Evolutionary conservation across 2,797 vertebrate genomes (phyloP).

Genomic region (Tragopan temminckii): DNA sequence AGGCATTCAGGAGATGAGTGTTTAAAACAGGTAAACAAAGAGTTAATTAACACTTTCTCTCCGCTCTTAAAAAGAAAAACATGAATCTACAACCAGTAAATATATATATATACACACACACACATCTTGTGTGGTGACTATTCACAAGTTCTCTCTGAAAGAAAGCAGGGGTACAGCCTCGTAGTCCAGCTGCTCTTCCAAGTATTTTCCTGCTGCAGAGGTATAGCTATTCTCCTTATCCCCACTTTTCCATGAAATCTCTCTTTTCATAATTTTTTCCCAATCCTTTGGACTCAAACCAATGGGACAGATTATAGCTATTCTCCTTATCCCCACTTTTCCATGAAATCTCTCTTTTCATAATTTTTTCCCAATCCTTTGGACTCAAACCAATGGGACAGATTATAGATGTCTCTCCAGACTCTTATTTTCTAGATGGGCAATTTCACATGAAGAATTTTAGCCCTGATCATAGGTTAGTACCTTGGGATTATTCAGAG

Average conservation of each 20-base stretch:
- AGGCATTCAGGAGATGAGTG: background rate
- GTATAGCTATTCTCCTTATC: background rate
- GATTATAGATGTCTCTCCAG: background rate
- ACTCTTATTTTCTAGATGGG: background rate
- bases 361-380: background rate
- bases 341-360: background rate
- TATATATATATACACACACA: no score
- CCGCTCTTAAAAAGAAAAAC: background rate
- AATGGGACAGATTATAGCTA: background rate
- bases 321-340: background rate
- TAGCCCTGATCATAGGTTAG: background rate
- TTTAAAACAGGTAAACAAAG: background rate
- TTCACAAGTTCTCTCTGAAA: background rate
- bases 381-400: background rate
- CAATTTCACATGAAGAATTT: background rate
- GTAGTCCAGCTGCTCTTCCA: background rate
- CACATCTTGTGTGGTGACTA: background rate
- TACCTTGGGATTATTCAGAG: background rate
- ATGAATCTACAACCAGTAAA: background rate
- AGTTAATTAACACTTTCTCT: background rate
- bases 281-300: conserved; percentile 1
- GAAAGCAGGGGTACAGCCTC: background rate
- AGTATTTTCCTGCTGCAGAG: background rate
- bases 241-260: background rate
- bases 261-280: background rate